These are phyloP conservation scores for Dynastes maya DNA, from an alignment of 2,888 invertebrate species.

Conservation along the genomic window DNA sequence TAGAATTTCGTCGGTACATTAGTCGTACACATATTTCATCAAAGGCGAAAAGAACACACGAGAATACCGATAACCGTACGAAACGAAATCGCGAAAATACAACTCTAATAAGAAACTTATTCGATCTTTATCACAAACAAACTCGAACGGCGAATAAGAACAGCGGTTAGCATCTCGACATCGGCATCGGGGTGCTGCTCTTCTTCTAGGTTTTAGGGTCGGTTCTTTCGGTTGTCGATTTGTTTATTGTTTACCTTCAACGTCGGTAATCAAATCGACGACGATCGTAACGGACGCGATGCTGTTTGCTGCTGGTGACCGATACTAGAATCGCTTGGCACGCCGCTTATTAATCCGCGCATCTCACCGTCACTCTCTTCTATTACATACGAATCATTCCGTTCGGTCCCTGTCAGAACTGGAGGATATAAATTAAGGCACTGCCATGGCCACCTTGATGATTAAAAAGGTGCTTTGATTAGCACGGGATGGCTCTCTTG, in stretches of 20 bases:
- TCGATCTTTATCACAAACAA: conserved; percentile 60
- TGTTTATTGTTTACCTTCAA: conserved; percentile 64
- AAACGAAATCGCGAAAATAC: conserved; percentile 55
- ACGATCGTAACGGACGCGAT: not conserved
- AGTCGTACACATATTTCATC: conserved; percentile 79
- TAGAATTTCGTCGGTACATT: conserved; percentile 91
- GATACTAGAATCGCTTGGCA: too few relatives aligned
- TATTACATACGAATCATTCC: conserved; percentile 51
- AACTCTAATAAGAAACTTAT: conserved; percentile 59
- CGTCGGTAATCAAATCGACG: conserved; percentile 1
- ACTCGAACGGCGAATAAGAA: not conserved
- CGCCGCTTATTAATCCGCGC: too few relatives aligned
- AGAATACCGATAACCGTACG: conserved; percentile 63
- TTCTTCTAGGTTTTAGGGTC: conserved; percentile 61
- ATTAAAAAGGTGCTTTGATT: conserved; percentile 67
- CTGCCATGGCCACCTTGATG: conserved; percentile 69
- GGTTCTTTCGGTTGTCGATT: conserved; percentile 51
- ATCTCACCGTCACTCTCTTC: too few relatives aligned
- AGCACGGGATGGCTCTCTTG: conserved; percentile 50
- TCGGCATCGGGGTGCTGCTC: not conserved
- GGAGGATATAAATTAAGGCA: conserved; percentile 69
- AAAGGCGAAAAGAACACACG: conserved; percentile 65
- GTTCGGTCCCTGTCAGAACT: conserved; percentile 64
- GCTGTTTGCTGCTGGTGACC: too few relatives aligned
- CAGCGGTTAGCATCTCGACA: not conserved